These are phyloP conservation scores for Pogonomyrmex californicus DNA, from an alignment of 1,140 invertebrate genomes.

Conservation along the genomic window DNA sequence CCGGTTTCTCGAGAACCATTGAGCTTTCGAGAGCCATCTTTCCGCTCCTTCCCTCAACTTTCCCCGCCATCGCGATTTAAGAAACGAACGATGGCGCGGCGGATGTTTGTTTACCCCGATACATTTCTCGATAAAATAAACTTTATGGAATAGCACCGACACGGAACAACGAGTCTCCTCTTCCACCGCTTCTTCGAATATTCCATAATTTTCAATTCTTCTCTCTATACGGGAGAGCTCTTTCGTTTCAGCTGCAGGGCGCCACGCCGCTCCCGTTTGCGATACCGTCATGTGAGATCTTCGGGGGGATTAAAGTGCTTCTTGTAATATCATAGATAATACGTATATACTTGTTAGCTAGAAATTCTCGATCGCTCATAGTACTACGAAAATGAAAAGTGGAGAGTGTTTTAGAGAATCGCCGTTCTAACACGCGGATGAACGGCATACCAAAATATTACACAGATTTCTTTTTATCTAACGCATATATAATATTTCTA, in stretches of 20 bases:
- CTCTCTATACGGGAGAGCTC: neutral
- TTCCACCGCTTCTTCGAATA: conserved; percentile 33
- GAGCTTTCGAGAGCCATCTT: conserved; percentile 14
- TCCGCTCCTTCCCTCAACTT: neutral
- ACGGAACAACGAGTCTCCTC: conserved; percentile 48
- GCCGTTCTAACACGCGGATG: neutral
- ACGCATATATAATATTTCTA: neutral
- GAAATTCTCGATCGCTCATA: conserved; percentile 1
- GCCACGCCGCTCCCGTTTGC: neutral
- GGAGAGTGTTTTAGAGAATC: neutral
- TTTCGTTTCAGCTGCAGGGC: conserved; percentile 45
- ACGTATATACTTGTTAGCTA: neutral
- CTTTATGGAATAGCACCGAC: conserved; percentile 10
- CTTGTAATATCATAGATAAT: conserved; percentile 53
- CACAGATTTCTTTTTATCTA: neutral
- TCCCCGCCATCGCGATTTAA: conserved; percentile 24
- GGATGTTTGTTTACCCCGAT: conserved; percentile 46
- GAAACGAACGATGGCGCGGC: neutral
- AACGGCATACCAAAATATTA: neutral
- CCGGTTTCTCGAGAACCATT: neutral
- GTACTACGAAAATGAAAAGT: neutral
- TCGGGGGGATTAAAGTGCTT: conserved; percentile 53
- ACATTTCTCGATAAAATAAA: conserved; percentile 35
- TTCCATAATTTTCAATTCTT: conserved; percentile 49
- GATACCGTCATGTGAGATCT: conserved; percentile 27